A percentile compares a stretch with the other conserved stretches of the same genome.
Evolutionary conservation across 1,140 invertebrate species (phyloP).

Genomic region (Meloidogyne chitwoodi): DNA sequence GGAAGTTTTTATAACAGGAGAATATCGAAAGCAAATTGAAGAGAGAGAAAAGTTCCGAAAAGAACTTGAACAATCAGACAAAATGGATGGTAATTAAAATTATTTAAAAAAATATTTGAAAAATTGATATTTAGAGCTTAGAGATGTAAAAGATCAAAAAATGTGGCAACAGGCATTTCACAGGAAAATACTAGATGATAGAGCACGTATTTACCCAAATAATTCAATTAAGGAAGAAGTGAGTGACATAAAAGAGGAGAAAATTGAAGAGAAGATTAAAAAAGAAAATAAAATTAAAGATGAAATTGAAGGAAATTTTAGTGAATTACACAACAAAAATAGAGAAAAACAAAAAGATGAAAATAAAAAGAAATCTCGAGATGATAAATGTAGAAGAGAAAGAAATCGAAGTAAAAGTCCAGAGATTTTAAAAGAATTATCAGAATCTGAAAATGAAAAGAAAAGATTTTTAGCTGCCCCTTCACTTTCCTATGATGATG

Average conservation of each 20-base stretch:
- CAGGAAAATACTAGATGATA: constrained; percentile 27
- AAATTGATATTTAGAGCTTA: constrained; percentile 17
- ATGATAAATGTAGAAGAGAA: neutral
- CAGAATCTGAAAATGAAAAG: neutral
- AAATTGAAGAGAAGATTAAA: neutral
- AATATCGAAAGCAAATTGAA: constrained; percentile 30
- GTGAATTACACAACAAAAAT: neutral
- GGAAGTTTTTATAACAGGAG: constrained; percentile 33
- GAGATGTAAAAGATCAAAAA: constrained; percentile 21
- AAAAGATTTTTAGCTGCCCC: neutral
- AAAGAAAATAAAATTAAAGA: neutral
- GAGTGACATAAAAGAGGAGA: neutral
- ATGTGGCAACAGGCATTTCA: constrained; percentile 35
- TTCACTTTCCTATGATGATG: neutral
- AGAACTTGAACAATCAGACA: constrained; percentile 21
- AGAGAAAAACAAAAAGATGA: neutral
- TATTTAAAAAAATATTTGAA: neutral
- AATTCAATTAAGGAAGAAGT: neutral
- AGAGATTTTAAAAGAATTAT: neutral
- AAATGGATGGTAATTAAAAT: constrained; percentile 15
- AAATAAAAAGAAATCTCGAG: neutral
- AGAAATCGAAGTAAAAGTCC: neutral
- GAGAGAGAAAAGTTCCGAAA: constrained; percentile 11
- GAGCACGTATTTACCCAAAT: neutral
- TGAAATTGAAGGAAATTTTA: neutral